Evolutionary conservation across 23 tunicate species (phyloP).

Genomic region (Corella eumyota): DNA sequence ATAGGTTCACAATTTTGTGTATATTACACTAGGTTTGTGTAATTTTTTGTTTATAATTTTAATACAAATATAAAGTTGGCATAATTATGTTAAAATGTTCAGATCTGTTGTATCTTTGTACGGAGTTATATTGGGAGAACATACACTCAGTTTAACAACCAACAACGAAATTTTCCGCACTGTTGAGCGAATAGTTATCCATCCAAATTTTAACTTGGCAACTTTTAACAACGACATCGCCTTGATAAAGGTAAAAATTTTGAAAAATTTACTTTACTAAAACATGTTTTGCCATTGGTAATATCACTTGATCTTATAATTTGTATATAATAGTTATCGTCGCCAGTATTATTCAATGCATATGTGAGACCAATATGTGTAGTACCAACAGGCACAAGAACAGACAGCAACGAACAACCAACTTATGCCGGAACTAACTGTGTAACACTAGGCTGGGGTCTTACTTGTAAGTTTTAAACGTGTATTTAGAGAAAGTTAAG

Average conservation of each 20-base stretch:
- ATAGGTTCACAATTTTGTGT: too few relatives aligned
- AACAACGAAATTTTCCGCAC: slow-evolving; percentile 3
- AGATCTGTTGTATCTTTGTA: slow-evolving; percentile 11
- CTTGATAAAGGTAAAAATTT: slow-evolving; percentile 8
- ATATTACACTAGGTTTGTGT: too few relatives aligned
- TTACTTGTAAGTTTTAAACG: slow-evolving; percentile 9
- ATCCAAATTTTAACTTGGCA: background rate
- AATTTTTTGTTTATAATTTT: too few relatives aligned
- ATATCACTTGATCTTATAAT: too few relatives aligned
- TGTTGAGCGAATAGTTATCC: slow-evolving; percentile 4
- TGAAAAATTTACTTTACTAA: background rate
- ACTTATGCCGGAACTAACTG: slow-evolving; percentile 29
- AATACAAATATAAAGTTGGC: too few relatives aligned
- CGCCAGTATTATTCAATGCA: slow-evolving; percentile 8
- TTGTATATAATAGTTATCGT: slow-evolving; percentile 6
- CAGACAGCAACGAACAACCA: background rate
- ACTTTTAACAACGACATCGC: slow-evolving; percentile 30
- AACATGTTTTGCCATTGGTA: too few relatives aligned
- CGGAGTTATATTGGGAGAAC: slow-evolving; percentile 19
- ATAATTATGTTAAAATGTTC: background rate
- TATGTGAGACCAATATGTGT: slow-evolving; percentile 20
- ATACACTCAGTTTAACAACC: background rate
- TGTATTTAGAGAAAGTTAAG: too few relatives aligned
- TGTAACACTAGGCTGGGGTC: slow-evolving; percentile 38
- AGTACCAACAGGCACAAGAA: slow-evolving; percentile 9